phyloP scores from a whole-genome alignment of 2,797 vertebrate genomes.

The Poliocrania exsul region DNA sequence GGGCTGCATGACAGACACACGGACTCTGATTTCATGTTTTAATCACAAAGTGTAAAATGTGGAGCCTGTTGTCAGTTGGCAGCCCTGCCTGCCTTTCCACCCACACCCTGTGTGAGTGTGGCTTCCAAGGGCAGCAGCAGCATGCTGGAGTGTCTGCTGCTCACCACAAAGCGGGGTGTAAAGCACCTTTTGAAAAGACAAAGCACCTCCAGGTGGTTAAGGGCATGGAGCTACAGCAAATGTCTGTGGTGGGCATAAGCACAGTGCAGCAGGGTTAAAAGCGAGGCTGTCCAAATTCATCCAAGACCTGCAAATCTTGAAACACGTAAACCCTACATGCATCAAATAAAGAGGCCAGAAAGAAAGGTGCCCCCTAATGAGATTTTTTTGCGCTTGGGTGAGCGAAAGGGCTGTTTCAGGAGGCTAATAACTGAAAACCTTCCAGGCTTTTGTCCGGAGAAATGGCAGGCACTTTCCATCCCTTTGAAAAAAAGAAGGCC shows the following conservation, averaged over 20 bases:
- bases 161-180: background rate
- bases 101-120: rapidly evolving
- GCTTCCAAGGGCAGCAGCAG: background rate
- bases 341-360: slow-evolving; percentile 76
- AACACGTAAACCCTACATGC: slow-evolving; percentile 77
- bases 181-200: background rate
- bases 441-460: slow-evolving; percentile 85
- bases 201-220: slow-evolving; percentile 23
- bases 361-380: slow-evolving; percentile 86
- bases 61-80: background rate
- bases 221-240: background rate
- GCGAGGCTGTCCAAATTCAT: slow-evolving; percentile 42
- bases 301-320: slow-evolving; percentile 81
- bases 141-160: background rate
- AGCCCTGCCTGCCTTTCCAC: background rate
- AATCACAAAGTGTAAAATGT: background rate
- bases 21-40: background rate
- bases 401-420: slow-evolving; percentile 76
- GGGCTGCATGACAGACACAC: background rate
- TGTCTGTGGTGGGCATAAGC: slow-evolving; percentile 1
- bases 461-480: slow-evolving; percentile 79
- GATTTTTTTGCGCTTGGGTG: slow-evolving; percentile 91
- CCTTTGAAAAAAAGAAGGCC: slow-evolving; percentile 73
- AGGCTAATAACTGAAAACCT: slow-evolving; percentile 72
- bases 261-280: slow-evolving; percentile 46